Evolutionary conservation across 2,113 vertebrate genomes (phyloP).

Genomic region (Mobula hypostoma): DNA sequence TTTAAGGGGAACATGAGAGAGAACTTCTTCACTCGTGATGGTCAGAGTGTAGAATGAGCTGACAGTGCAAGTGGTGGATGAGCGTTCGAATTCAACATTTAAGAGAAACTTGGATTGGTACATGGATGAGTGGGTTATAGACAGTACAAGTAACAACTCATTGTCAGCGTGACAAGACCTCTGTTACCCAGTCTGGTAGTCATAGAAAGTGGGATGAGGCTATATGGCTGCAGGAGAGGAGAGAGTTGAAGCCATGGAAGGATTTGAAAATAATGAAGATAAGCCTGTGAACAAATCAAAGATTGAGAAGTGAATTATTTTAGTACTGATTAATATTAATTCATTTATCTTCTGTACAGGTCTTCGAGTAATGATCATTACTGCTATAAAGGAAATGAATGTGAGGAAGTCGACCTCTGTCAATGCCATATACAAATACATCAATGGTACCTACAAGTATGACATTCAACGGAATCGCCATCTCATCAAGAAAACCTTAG

Average conservation of each 20-base stretch:
- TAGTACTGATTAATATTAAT: background rate
- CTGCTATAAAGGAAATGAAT: constrained; percentile 82
- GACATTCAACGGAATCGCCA: constrained; percentile 78
- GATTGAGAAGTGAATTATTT: background rate
- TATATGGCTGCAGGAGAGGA: background rate
- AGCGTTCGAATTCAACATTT: too few relatives aligned
- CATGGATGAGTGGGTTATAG: too few relatives aligned
- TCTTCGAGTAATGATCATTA: constrained; percentile 83
- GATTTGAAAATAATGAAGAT: background rate
- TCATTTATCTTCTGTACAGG: constrained; percentile 56
- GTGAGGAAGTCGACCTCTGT: constrained; percentile 82
- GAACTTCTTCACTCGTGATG: too few relatives aligned
- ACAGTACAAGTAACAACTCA: too few relatives aligned
- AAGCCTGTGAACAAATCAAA: background rate
- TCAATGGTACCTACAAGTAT: constrained; percentile 73
- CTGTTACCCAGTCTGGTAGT: too few relatives aligned
- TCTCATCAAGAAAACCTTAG: constrained; percentile 78
- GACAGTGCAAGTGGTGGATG: too few relatives aligned
- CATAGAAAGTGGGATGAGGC: background rate
- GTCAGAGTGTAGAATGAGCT: too few relatives aligned
- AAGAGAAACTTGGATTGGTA: too few relatives aligned
- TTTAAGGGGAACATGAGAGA: too few relatives aligned
- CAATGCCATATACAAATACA: constrained; percentile 82
- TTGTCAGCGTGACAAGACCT: too few relatives aligned
- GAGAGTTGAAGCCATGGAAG: background rate